phyloP scores from a whole-genome alignment of 2,797 vertebrate genomes.

The Ficedula albicollis region DNA sequence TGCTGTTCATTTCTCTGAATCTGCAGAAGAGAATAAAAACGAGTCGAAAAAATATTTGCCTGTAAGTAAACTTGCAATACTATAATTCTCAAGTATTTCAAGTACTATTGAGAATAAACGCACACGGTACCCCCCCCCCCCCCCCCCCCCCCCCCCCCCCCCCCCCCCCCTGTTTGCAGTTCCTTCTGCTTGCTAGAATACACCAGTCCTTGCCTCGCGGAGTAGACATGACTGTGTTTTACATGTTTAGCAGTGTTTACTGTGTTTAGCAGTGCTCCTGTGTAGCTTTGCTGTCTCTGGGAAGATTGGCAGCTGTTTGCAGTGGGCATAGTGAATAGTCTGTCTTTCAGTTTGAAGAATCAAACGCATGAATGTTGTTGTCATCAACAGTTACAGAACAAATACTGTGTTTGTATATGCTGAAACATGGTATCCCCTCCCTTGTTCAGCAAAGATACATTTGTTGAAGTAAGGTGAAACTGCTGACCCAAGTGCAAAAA shows the following conservation, averaged over 20 bases:
- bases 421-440: neutral
- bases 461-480: neutral
- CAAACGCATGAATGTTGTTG: neutral
- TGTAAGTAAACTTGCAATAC: slow-evolving; percentile 35
- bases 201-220: neutral
- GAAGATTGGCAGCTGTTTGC: neutral
- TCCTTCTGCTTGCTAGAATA: neutral
- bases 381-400: neutral
- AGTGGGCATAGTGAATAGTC: neutral
- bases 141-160: no score
- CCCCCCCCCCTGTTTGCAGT: neutral
- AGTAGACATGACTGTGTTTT: neutral
- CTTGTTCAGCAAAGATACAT: neutral
- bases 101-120: neutral
- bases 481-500: neutral
- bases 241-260: no score
- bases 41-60: slow-evolving; percentile 74
- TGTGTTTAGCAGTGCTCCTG: neutral
- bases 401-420: neutral
- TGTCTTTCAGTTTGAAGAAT: neutral
- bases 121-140: no score
- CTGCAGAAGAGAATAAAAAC: slow-evolving; percentile 80
- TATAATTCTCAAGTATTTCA: neutral
- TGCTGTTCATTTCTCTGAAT: slow-evolving; percentile 73
- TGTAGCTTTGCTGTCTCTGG: neutral